These are phyloP conservation scores for Aphis craccivora DNA, from an alignment of 1,140 invertebrate genomes.

Conservation along the genomic window DNA sequence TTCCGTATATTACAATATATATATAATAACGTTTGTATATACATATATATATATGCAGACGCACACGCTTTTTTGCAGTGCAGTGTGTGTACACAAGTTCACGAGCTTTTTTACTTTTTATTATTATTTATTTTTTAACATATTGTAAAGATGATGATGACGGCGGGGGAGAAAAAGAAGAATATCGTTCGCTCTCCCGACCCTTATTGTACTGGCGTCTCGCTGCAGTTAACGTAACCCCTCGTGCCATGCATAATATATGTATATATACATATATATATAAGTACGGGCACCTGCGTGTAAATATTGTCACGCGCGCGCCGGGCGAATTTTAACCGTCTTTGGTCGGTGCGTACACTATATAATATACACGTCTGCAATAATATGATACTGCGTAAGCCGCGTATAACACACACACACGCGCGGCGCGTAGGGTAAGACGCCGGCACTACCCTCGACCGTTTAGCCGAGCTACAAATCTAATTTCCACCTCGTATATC, in stretches of 20 bases:
- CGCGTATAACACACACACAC: neutral
- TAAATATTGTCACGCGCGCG: constrained; percentile 40
- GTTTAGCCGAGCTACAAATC: constrained; percentile 53
- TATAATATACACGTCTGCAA: neutral
- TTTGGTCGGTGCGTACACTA: neutral
- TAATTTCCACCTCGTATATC: constrained; percentile 49
- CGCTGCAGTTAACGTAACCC: neutral
- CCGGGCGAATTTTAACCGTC: neutral
- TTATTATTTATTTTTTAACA: neutral
- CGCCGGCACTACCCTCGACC: constrained; percentile 21
- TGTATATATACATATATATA: neutral
- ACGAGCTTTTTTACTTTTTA: neutral
- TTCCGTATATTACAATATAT: too few relatives aligned
- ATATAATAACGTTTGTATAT: neutral
- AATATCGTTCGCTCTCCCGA: neutral
- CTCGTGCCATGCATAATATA: neutral
- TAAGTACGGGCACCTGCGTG: neutral
- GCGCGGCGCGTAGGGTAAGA: neutral
- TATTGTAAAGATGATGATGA: neutral
- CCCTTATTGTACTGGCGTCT: neutral
- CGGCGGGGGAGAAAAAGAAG: neutral
- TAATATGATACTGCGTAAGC: neutral
- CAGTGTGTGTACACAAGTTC: neutral
- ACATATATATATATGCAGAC: neutral
- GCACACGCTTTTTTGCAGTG: neutral